Conservation (phyloP, 2,888 invertebrate species). For the Poecilobothrus nobilitatus region DNA sequence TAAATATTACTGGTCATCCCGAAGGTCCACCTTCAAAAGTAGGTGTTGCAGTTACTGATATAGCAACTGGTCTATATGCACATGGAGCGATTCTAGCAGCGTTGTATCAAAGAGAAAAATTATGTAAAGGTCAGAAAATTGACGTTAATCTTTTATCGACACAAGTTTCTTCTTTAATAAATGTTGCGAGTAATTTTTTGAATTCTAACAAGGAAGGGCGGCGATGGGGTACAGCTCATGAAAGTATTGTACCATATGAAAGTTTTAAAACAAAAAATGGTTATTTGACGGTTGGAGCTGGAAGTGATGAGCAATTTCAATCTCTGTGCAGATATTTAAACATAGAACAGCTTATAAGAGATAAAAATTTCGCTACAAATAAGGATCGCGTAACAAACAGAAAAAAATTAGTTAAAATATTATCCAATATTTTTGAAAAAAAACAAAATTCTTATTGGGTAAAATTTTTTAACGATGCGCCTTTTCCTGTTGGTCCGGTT, state of each 20-base stretch:
- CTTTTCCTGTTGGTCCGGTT: conserved; percentile 84
- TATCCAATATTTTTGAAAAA: conserved; percentile 52
- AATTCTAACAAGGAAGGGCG: conserved; percentile 71
- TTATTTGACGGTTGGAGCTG: conserved; percentile 78
- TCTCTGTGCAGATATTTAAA: conserved; percentile 60
- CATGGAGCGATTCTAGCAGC: conserved; percentile 93
- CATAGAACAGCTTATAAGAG: conserved; percentile 51
- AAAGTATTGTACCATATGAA: conserved; percentile 91
- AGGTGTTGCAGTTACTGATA: conserved; percentile 87
- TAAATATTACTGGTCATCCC: conserved; percentile 80
- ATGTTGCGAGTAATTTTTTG: conserved; percentile 81
- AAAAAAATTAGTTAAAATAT: conserved; percentile 53
- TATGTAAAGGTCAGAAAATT: conserved; percentile 81
- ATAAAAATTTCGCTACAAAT: conserved; percentile 65
- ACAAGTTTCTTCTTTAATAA: conserved; percentile 80
- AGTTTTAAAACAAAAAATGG: conserved; percentile 76
- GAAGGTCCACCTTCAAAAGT: conserved; percentile 81
- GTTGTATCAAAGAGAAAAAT: conserved; percentile 63
- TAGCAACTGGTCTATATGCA: conserved; percentile 91
- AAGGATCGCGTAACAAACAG: conserved; percentile 67
- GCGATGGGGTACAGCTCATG: conserved; percentile 88
- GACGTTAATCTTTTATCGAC: conserved; percentile 91
- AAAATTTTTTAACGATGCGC: conserved; percentile 56
- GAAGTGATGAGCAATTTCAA: conserved; percentile 72
- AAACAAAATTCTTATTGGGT: conserved; percentile 71